Evolutionary conservation across 2,113 vertebrate species (phyloP).

Genomic region (Neolamprologus ventralis): DNA sequence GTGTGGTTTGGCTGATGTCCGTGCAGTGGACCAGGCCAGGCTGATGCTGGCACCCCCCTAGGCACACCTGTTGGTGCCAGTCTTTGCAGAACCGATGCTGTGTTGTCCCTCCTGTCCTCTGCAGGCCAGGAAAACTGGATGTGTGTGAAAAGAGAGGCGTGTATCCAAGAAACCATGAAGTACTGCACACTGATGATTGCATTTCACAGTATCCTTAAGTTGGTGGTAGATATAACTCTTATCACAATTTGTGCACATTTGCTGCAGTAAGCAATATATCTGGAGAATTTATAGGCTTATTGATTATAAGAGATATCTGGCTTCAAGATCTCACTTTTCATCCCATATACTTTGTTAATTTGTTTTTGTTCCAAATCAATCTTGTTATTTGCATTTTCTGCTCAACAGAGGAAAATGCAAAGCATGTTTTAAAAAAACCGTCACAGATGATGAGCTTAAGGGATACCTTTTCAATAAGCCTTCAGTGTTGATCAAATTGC

Average conservation of each 20-base stretch:
- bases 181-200: neutral
- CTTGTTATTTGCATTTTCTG: neutral
- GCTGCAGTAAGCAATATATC: neutral
- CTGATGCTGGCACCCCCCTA: neutral
- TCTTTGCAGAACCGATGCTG: constrained; percentile 9
- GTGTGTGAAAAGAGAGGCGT: neutral
- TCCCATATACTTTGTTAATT: neutral
- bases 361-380: neutral
- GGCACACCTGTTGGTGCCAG: constrained; percentile 59
- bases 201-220: neutral
- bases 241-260: neutral
- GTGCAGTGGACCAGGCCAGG: neutral
- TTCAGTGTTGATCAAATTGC: neutral
- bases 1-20: neutral
- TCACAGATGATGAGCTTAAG: neutral
- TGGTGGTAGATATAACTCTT: neutral
- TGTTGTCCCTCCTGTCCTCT: neutral
- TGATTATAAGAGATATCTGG: neutral
- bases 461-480: neutral
- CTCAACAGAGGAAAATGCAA: neutral
- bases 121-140: neutral
- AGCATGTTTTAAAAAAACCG: neutral
- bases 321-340: neutral
- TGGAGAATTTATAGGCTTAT: neutral
- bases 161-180: neutral